A percentile compares a stretch with the other conserved stretches of the same genome.
These are phyloP conservation scores for Chionodraco myersi DNA, from an alignment of 2,113 vertebrate species.

Conservation along the genomic window DNA sequence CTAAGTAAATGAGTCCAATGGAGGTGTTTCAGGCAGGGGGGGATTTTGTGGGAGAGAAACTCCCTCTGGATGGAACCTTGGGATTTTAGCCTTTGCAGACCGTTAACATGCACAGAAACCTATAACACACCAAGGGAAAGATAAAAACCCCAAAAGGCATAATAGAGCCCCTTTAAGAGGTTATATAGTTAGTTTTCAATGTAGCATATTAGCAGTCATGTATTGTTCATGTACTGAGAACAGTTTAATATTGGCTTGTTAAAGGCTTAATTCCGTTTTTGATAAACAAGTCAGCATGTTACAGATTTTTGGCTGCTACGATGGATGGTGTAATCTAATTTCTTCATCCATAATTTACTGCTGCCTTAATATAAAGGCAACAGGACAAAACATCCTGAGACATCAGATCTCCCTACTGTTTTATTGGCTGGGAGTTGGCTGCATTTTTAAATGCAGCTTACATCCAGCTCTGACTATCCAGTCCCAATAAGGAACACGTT, in stretches of 20 bases:
- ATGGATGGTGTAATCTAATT: not conserved
- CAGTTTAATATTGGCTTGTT: not conserved
- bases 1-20: too few relatives aligned
- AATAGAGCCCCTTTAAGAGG: not conserved
- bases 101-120: too few relatives aligned
- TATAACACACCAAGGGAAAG: too few relatives aligned
- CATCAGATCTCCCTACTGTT: constrained; percentile 3
- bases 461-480: not conserved
- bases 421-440: not conserved
- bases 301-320: not conserved
- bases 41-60: too few relatives aligned
- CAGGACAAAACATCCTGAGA: constrained; percentile 6
- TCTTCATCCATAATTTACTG: constrained; percentile 34
- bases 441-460: constrained; percentile 5
- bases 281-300: not conserved
- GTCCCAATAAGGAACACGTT: not conserved
- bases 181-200: not conserved
- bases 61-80: too few relatives aligned
- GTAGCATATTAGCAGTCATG: not conserved
- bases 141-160: too few relatives aligned
- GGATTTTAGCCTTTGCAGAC: not conserved
- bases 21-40: too few relatives aligned
- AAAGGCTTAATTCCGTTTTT: not conserved
- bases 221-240: not conserved
- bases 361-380: constrained; percentile 10